Evolutionary conservation across 2,888 invertebrate genomes (phyloP), one percentile per base, ranked within the genome.

Genomic region (Athalia cordata): DNA sequence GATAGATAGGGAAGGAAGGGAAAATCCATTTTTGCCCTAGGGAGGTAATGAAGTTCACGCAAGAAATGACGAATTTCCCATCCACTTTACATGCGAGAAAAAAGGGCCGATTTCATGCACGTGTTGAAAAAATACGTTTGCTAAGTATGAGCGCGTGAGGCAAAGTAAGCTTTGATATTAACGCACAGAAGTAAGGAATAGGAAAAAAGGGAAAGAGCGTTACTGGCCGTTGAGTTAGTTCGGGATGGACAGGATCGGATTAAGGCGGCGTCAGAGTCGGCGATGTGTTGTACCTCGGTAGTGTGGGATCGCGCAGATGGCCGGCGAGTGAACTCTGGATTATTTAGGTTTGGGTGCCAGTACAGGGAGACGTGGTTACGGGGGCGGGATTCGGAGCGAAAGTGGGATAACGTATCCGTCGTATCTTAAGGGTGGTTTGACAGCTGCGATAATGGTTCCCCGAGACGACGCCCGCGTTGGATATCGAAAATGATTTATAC

Each of bases 381-480:
- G 62, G 62, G 62, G 62, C 8, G 62, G 75, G 15, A 61, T 61
- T n/a, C n/a, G 45, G 49, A 77, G 15, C n/a, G 72, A 62, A n/a
- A 70, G 78, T 49, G 61, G 74, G 72, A 78, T 78, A 74, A 52
- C 74, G 62, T 78, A 77, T 77, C 77, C 77, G 49, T 72, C 70
- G 77, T 78, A 75, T 78, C 78, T 78, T 78, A 66, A 78, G 78
- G 78, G 78, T 72, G 78, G 76, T 75, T 78, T 67, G 78, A 78
- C 78, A 78, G 78, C 74, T 76, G 75, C 76, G 78, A 78, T 78
- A 78, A 78, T 78, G 78, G 78, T 49, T 75, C 75, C 52, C 75
- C 49, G 75, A 75, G 75, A 75, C 72, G 72, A 72, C 59, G 57
- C 55, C 55, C n/a, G 11, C 72, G 45, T 72, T 45, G 45, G 72